These are phyloP conservation scores for Sebastes glaucus DNA, from an alignment of 2,797 vertebrate genomes.

Conservation along the genomic window DNA sequence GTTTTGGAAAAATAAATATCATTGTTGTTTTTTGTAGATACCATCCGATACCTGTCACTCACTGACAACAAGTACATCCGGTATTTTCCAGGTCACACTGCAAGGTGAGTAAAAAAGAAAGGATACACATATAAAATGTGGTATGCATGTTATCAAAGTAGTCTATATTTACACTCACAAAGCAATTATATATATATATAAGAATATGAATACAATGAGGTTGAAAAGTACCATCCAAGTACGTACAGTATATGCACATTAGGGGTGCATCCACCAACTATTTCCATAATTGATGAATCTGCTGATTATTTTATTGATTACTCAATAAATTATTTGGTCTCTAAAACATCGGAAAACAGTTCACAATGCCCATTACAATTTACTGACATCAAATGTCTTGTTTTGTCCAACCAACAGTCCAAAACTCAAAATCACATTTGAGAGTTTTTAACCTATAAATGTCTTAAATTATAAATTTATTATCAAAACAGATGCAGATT, in stretches of 20 bases:
- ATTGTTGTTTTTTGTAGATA: conserved; percentile 79
- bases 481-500: background rate
- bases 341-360: background rate
- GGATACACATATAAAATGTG: background rate
- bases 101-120: conserved; percentile 82
- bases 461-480: background rate
- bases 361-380: background rate
- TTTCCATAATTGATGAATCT: background rate
- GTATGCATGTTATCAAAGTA: background rate
- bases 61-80: conserved; percentile 94
- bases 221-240: background rate
- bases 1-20: background rate
- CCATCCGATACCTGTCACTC: conserved; percentile 92
- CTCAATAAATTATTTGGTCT: background rate
- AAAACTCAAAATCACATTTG: background rate
- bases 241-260: background rate
- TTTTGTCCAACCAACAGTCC: background rate
- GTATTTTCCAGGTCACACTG: conserved; percentile 92
- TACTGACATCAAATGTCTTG: background rate
- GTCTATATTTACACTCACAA: background rate
- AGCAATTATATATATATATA: too few relatives aligned
- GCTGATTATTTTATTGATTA: background rate
- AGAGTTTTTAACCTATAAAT: background rate
- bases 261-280: background rate
- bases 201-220: background rate